A percentile compares a stretch with the other conserved stretches of the same genome.
These are phyloP conservation scores for Xanthia togata DNA, from an alignment of 2,888 invertebrate species.

Conservation along the genomic window DNA sequence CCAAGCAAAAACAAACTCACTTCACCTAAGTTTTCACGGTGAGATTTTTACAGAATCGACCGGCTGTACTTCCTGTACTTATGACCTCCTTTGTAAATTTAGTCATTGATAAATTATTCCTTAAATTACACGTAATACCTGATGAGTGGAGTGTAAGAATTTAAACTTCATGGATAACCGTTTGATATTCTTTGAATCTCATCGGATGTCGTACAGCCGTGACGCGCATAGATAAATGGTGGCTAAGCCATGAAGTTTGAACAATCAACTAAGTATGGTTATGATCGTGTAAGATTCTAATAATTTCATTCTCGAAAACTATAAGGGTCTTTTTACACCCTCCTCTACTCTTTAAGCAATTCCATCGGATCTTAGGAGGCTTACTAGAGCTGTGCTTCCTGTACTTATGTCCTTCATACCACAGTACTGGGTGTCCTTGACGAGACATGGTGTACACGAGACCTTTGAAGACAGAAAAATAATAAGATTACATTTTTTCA, in stretches of 20 bases:
- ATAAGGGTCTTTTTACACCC: slow-evolving; percentile 69
- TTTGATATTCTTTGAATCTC: not conserved
- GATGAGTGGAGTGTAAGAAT: not conserved
- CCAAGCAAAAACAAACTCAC: too few species aligned
- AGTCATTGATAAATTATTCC: not conserved
- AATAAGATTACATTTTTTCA: not conserved
- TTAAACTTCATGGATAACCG: not conserved
- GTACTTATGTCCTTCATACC: slow-evolving; percentile 53
- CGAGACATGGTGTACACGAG: slow-evolving; percentile 49
- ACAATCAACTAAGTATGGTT: slow-evolving; percentile 16
- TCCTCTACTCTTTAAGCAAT: slow-evolving; percentile 56
- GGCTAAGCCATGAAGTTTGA: not conserved
- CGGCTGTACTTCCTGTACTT: slow-evolving; percentile 67
- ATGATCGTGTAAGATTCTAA: slow-evolving; percentile 31
- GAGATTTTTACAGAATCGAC: too few species aligned
- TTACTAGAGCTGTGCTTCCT: slow-evolving; percentile 67
- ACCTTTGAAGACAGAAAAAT: slow-evolving; percentile 45
- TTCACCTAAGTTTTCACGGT: too few species aligned
- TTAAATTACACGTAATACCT: not conserved
- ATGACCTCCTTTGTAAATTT: slow-evolving; percentile 10
- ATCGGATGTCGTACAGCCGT: not conserved
- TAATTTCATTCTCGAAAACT: slow-evolving; percentile 56
- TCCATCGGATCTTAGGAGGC: slow-evolving; percentile 69
- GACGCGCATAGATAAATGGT: not conserved
- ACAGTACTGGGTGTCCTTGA: slow-evolving; percentile 33